phyloP scores from a whole-genome alignment of 2,797 vertebrate genomes.

The Cygnus olor region DNA sequence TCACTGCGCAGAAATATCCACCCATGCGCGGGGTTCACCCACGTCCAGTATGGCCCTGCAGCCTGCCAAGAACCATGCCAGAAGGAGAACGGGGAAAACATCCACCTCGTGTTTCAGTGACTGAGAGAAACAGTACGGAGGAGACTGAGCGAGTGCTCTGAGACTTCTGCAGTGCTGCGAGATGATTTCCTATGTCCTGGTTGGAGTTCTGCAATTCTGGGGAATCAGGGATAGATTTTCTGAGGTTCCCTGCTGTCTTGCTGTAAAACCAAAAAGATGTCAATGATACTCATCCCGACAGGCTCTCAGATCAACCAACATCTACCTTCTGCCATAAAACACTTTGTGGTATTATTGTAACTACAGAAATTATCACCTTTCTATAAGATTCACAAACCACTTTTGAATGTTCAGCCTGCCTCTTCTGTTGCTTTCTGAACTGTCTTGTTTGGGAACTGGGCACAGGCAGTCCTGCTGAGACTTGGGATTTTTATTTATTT shows the following conservation, averaged over 20 bases:
- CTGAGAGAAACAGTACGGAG: background rate
- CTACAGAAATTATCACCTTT: background rate
- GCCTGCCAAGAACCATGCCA: background rate
- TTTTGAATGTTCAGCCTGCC: background rate
- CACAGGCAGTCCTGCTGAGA: background rate
- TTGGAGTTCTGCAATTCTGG: background rate
- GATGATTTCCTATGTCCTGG: background rate
- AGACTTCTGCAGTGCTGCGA: background rate
- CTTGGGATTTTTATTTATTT: background rate
- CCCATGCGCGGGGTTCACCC: background rate
- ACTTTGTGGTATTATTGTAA: background rate
- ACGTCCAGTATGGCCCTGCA: background rate
- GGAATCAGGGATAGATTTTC: background rate
- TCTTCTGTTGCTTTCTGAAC: background rate
- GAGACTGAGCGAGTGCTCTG: background rate
- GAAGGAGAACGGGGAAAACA: background rate
- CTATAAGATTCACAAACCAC: background rate
- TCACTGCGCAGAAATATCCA: background rate
- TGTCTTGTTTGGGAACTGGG: background rate
- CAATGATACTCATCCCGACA: background rate
- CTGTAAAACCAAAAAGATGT: background rate
- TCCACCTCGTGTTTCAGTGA: accelerated
- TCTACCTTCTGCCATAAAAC: background rate
- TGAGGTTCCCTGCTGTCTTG: background rate
- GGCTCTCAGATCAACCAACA: background rate